Conservation (phyloP, 2,888 invertebrate species). For the Hirtodrosophila trivittata region DNA sequence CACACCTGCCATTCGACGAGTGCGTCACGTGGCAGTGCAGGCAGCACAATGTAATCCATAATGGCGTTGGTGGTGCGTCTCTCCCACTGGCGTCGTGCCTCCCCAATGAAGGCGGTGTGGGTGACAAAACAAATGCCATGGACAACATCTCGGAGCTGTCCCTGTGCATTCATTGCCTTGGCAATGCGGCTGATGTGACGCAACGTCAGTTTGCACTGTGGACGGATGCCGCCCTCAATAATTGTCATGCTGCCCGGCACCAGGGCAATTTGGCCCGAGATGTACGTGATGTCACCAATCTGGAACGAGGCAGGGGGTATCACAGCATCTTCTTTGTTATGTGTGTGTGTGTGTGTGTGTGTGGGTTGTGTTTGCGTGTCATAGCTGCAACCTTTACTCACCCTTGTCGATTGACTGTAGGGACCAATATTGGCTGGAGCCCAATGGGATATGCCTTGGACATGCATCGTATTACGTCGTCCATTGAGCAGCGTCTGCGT, state of each 20-base stretch:
- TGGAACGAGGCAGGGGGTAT: conserved; percentile 73
- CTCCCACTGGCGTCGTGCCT: conserved; percentile 92
- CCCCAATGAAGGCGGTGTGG: conserved; percentile 88
- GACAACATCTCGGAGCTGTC: conserved; percentile 91
- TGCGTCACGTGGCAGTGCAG: conserved; percentile 91
- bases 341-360: no score
- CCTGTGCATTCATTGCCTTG: conserved; percentile 90
- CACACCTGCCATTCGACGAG: conserved; percentile 97
- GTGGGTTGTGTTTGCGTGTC: no score
- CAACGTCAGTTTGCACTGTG: conserved; percentile 92
- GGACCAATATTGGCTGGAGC: conserved; percentile 99
- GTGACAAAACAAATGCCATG: conserved; percentile 95
- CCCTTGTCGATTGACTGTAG: conserved; percentile 95
- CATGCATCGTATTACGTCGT: conserved; percentile 93
- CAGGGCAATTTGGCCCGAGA: conserved; percentile 96
- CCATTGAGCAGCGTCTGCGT: conserved; percentile 56
- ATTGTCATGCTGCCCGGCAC: conserved; percentile 92
- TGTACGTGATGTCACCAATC: conserved; percentile 92
- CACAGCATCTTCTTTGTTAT: background rate
- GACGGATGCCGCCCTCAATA: conserved; percentile 90
- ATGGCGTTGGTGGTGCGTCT: conserved; percentile 93
- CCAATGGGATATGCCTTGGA: conserved; percentile 98
- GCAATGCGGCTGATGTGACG: conserved; percentile 93
- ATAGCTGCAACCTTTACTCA: conserved; percentile 82
- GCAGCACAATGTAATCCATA: conserved; percentile 93